Base-by-base conservation (phyloP, 2,113 vertebrate genomes). In the Bufo gargarizans region DNA sequence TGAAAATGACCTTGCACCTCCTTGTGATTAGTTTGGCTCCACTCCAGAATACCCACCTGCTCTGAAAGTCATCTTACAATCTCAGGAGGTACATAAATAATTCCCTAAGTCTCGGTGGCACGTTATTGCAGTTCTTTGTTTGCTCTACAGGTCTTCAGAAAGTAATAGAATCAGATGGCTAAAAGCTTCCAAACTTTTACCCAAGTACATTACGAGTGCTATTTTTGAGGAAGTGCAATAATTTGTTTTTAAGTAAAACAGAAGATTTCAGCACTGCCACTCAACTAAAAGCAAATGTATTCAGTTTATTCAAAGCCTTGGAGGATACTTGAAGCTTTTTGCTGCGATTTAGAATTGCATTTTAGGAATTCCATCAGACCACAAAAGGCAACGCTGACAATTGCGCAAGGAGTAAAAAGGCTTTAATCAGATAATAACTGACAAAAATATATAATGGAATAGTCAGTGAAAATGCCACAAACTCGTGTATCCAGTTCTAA, bases 61-160 rank as follows among this genome's bases (percentile, higher is more conserved):
- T 84, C 87, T 89, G 87, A 89, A 89, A 89, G 87, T 89, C 87
- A 89, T 89, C n/a, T 67, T 58, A 77, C 87, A 78, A 89, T 89
- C 87, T 89, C 87, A 69, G 61, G 58, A 84, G 87, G 81, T 89
- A 65, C 81, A 89, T 88, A 84, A 88, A 89, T 89, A 84, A 89
- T 89, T 89, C 78, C 59, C 87, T 19, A 77, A 78, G 22, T 84
- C 87, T 89, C 82, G 10, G 7, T 83, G 74, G 87, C 72, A 83
- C 61, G 22, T 83, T 88, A 89, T 78, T 69, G 87, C 72, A 84
- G 58, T 58, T 69, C 82, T 77, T 89, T 89, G 87, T 89, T 89
- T 89, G 87, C 59, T 50, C 43, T 84, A 56, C 81, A 67, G 81
- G 61, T 65, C 69, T 83, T 55, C 19, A 33, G 61, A 77, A 89